These are phyloP conservation scores for Copidosoma floridanum DNA, from an alignment of 1,140 invertebrate genomes.

Conservation along the genomic window DNA sequence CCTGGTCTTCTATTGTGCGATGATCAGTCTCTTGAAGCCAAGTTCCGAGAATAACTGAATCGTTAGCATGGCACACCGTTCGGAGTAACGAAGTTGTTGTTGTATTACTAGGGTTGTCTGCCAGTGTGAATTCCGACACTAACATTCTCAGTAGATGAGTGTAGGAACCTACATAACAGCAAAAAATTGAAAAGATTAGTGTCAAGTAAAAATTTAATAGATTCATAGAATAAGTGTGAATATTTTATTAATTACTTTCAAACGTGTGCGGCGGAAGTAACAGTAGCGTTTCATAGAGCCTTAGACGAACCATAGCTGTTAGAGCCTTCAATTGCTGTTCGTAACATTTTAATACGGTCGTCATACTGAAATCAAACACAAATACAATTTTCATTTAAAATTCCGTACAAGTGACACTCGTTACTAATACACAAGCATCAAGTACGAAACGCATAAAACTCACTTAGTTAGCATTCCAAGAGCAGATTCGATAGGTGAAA, in stretches of 20 bases:
- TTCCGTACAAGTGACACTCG: no score
- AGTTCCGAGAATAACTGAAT: constrained; percentile 82
- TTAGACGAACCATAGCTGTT: constrained; percentile 85
- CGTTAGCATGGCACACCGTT: constrained; percentile 85
- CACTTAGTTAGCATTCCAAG: constrained; percentile 92
- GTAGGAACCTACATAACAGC: constrained; percentile 65
- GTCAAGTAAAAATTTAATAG: background rate
- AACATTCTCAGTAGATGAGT: constrained; percentile 86
- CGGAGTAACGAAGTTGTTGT: constrained; percentile 88
- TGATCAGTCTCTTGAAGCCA: constrained; percentile 95
- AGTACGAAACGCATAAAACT: constrained; percentile 42
- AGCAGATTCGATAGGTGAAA: constrained; percentile 91
- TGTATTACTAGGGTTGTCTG: constrained; percentile 92
- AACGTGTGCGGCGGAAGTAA: constrained; percentile 80
- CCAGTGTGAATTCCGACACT: constrained; percentile 95
- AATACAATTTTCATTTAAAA: no score
- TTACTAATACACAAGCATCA: no score
- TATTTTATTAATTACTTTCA: constrained; percentile 63
- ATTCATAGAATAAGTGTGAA: background rate
- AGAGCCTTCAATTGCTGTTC: constrained; percentile 92
- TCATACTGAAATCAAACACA: constrained; percentile 63
- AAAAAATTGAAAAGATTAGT: background rate
- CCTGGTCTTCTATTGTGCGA: constrained; percentile 96
- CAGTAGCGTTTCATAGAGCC: constrained; percentile 87
- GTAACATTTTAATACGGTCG: constrained; percentile 85